Percentiles rank a stretch among this genome's conserved stretches.
These are phyloP conservation scores for Rhombomys opimus DNA, from an alignment of 2,113 vertebrate genomes.

Conservation along the genomic window DNA sequence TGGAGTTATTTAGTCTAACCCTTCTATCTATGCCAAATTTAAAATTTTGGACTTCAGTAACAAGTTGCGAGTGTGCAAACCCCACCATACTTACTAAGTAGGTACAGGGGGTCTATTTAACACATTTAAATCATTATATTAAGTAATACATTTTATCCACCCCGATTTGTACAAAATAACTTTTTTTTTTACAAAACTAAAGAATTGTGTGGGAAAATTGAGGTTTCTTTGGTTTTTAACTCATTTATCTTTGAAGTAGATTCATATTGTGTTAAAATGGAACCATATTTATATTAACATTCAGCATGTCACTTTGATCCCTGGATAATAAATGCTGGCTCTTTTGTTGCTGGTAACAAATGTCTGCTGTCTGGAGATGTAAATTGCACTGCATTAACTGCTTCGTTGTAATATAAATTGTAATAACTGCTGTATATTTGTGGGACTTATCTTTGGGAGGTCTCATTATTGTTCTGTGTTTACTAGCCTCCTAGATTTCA, in stretches of 20 bases:
- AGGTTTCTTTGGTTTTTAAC: slow-evolving; percentile 52
- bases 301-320: slow-evolving; percentile 54
- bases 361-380: slow-evolving; percentile 49
- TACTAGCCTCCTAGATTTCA: not conserved
- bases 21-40: slow-evolving; percentile 68
- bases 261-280: slow-evolving; percentile 43
- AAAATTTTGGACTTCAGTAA: slow-evolving; percentile 50
- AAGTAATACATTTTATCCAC: slow-evolving; percentile 62
- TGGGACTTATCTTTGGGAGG: slow-evolving; percentile 45
- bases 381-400: slow-evolving; percentile 48
- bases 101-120: slow-evolving; percentile 50
- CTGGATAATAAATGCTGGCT: slow-evolving; percentile 60
- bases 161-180: slow-evolving; percentile 60
- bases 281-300: slow-evolving; percentile 64
- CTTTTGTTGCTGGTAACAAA: slow-evolving; percentile 62
- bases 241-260: slow-evolving; percentile 56
- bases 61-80: slow-evolving; percentile 52
- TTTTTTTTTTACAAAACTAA: slow-evolving; percentile 43
- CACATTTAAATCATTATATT: slow-evolving; percentile 60
- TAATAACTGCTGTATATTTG: slow-evolving; percentile 39
- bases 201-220: slow-evolving; percentile 26
- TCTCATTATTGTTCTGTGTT: slow-evolving; percentile 59
- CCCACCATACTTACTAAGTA: slow-evolving; percentile 51
- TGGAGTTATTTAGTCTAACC: slow-evolving; percentile 49
- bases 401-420: slow-evolving; percentile 53